Evolutionary conservation across 2,113 vertebrate species (phyloP).

Genomic region (Panthera uncia): DNA sequence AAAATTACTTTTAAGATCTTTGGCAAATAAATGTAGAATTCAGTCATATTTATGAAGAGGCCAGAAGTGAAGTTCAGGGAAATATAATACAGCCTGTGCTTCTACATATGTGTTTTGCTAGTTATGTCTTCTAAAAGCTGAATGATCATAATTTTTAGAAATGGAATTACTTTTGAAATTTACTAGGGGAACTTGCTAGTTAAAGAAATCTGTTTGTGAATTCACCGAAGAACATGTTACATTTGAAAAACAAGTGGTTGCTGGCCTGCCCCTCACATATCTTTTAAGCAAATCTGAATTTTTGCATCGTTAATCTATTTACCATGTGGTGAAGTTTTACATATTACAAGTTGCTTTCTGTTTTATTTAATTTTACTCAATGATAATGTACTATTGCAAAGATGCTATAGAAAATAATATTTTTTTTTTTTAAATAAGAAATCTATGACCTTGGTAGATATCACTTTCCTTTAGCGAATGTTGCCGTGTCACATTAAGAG

Average conservation of each 20-base stretch:
- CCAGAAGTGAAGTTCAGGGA: constrained; percentile 37
- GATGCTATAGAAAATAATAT: neutral
- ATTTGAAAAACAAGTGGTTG: neutral
- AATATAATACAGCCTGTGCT: constrained; percentile 37
- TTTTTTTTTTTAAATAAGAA: neutral
- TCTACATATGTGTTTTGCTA: neutral
- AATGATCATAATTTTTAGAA: constrained; percentile 52
- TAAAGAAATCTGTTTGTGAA: constrained; percentile 5
- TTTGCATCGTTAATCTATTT: constrained; percentile 40
- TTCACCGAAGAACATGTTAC: neutral
- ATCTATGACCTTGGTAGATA: neutral
- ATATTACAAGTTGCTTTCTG: neutral
- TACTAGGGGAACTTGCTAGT: neutral
- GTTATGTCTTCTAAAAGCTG: constrained; percentile 5
- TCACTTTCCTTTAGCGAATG: neutral
- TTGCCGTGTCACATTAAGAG: neutral
- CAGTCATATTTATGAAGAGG: constrained; percentile 46
- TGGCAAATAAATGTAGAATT: constrained; percentile 48
- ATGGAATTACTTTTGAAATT: constrained; percentile 14
- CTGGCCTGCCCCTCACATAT: neutral
- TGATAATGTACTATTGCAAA: neutral
- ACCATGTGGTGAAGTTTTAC: neutral
- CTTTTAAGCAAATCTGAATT: neutral
- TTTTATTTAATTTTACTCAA: constrained; percentile 22
- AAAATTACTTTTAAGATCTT: constrained; percentile 48